phyloP scores from a whole-genome alignment of 2,797 vertebrate species.

The Chelonia mydas region DNA sequence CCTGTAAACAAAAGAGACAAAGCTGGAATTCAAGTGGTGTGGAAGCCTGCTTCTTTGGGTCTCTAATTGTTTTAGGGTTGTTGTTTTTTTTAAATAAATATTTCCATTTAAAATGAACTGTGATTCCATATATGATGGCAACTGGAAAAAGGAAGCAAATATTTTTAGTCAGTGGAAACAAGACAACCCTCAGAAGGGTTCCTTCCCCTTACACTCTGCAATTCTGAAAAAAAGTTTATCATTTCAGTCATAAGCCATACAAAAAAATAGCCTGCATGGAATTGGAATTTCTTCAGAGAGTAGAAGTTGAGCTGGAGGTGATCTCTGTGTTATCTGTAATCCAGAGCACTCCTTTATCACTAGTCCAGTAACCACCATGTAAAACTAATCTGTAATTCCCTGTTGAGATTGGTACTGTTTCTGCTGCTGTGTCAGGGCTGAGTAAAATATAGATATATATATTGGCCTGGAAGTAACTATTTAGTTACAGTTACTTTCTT shows the following conservation, averaged over 20 bases:
- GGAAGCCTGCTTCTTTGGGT: neutral
- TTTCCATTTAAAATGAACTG: neutral
- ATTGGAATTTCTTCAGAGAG: neutral
- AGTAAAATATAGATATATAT: neutral
- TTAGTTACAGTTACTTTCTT: neutral
- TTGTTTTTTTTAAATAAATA: neutral
- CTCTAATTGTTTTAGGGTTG: neutral
- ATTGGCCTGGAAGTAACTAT: slow-evolving; percentile 1
- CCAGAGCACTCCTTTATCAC: neutral
- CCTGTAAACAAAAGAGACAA: neutral
- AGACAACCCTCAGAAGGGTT: neutral
- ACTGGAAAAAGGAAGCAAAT: neutral
- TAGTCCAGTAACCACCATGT: neutral
- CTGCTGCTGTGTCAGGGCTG: neutral
- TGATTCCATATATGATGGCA: neutral
- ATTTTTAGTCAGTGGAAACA: neutral
- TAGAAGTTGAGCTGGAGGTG: neutral
- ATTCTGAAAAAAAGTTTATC: neutral
- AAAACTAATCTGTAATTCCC: slow-evolving; percentile 1
- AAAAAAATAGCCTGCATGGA: neutral
- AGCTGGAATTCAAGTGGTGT: neutral
- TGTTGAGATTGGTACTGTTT: neutral
- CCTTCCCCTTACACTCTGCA: neutral
- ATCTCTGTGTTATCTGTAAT: neutral
- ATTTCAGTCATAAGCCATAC: neutral